These are phyloP conservation scores for Leucoma salicis DNA, from an alignment of 2,888 invertebrate genomes.

Conservation along the genomic window DNA sequence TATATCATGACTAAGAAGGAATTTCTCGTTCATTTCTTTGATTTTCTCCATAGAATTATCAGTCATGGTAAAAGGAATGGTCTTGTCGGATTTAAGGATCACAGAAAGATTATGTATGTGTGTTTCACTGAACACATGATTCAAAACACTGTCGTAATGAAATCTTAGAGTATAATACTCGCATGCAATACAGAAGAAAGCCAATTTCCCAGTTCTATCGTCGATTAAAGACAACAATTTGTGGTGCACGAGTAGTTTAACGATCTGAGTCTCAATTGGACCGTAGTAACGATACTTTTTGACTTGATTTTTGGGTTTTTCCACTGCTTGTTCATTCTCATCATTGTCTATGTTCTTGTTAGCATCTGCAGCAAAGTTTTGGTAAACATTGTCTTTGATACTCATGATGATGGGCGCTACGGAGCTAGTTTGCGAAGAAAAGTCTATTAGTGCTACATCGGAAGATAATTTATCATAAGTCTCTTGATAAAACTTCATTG, in stretches of 20 bases:
- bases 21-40: constrained; percentile 64
- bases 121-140: constrained; percentile 71
- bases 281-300: constrained; percentile 75
- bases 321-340: constrained; percentile 58
- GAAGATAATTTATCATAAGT: constrained; percentile 58
- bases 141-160: constrained; percentile 72
- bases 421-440: constrained; percentile 61
- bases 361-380: constrained; percentile 67
- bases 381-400: constrained; percentile 75
- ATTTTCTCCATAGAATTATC: constrained; percentile 59
- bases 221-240: constrained; percentile 67
- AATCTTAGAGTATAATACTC: constrained; percentile 74
- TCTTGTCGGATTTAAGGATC: constrained; percentile 63
- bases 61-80: constrained; percentile 57
- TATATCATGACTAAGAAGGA: constrained; percentile 57
- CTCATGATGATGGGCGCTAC: constrained; percentile 78
- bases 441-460: constrained; percentile 59
- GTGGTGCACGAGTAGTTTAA: constrained; percentile 62
- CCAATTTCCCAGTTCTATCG: constrained; percentile 72
- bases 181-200: constrained; percentile 74
- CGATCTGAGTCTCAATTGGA: constrained; percentile 65
- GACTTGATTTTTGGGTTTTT: constrained; percentile 63
- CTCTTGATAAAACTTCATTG: constrained; percentile 63
- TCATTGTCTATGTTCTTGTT: constrained; percentile 72
- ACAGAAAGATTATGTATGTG: constrained; percentile 69